Evolutionary conservation across 2,888 invertebrate genomes (phyloP).

Genomic region (Xylota sylvarum): DNA sequence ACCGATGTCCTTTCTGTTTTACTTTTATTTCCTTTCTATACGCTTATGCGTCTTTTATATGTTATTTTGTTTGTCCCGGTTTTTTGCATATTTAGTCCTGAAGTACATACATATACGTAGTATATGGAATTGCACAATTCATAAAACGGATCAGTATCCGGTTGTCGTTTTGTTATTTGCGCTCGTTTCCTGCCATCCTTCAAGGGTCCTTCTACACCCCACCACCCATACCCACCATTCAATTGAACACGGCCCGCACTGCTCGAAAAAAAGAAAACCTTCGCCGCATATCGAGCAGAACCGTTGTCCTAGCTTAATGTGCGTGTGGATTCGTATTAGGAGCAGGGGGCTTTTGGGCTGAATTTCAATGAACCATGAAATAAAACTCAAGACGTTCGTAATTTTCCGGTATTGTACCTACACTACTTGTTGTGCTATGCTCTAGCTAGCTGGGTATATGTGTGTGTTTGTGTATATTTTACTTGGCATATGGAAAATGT

Average conservation of each 20-base stretch:
- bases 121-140: slow-evolving; percentile 64
- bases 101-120: slow-evolving; percentile 39
- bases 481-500: slow-evolving; percentile 61
- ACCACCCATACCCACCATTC: background rate
- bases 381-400: slow-evolving; percentile 73
- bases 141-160: slow-evolving; percentile 74
- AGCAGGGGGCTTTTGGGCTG: slow-evolving; percentile 17
- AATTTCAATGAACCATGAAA: slow-evolving; percentile 74
- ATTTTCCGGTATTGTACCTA: slow-evolving; percentile 60
- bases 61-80: slow-evolving; percentile 27
- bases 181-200: slow-evolving; percentile 56
- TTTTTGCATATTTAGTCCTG: slow-evolving; percentile 64
- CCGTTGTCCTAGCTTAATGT: slow-evolving; percentile 59
- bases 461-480: slow-evolving; percentile 22
- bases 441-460: background rate
- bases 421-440: slow-evolving; percentile 31
- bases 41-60: slow-evolving; percentile 39
- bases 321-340: slow-evolving; percentile 53
- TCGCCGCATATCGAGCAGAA: slow-evolving; percentile 31
- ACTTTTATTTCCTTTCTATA: slow-evolving; percentile 56
- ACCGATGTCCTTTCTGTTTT: slow-evolving; percentile 70
- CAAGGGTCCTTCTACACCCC: background rate
- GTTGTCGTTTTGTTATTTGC: slow-evolving; percentile 63
- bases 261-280: slow-evolving; percentile 10
- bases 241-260: slow-evolving; percentile 16